Base-by-base conservation (phyloP, 2,797 vertebrate genomes). In the Semotilus atromaculatus region DNA sequence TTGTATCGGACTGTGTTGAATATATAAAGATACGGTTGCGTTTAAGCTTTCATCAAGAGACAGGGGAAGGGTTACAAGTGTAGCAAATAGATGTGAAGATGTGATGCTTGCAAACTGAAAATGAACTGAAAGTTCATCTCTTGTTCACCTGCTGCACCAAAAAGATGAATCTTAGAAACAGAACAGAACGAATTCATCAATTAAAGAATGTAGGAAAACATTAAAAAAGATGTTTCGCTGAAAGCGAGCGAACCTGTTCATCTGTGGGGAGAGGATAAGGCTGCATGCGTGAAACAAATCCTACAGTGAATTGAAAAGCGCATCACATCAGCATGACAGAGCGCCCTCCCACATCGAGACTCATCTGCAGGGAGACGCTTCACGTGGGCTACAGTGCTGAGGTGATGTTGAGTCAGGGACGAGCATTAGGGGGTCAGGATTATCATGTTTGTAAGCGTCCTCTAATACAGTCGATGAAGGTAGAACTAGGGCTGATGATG, bases 301-400 rank as follows among this genome's bases (percentile, higher is more conserved):
- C 89, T 89, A 85, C 10, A 82, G 53, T 86, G 81, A 82, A 85
- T 88, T 84, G 73, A 90, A 88, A 86, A 87, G 83, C 48, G 13
- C 38, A 68, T 23, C 74, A 34, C 78, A 78, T 82, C 77, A 53
- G 43, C 79, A 64, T 85, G 62, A 81, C 86, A 82, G 23, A 48
- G 36, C 7, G 34, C 66, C 72, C 53, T 84, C 79, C 79, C 70
- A 82, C 81, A 67, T 66, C 23, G 40, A 53, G 55, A 73, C 51
- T 26, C 75, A 36, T 64, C 40, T 68, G n/a, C 53, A 72, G 38
- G 40, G 29, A 76, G 55, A 81, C 7, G 43, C 9, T 86, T 84
- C 58, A 48, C 11, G 43, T 75, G 70, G 55, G 60, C 48, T 70
- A 29, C 29, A 66, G 38, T 34, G 29, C 18, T 19, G 62, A 75